Evolutionary conservation across 2,113 vertebrate genomes (phyloP).

Genomic region (Phaetusa simplex): DNA sequence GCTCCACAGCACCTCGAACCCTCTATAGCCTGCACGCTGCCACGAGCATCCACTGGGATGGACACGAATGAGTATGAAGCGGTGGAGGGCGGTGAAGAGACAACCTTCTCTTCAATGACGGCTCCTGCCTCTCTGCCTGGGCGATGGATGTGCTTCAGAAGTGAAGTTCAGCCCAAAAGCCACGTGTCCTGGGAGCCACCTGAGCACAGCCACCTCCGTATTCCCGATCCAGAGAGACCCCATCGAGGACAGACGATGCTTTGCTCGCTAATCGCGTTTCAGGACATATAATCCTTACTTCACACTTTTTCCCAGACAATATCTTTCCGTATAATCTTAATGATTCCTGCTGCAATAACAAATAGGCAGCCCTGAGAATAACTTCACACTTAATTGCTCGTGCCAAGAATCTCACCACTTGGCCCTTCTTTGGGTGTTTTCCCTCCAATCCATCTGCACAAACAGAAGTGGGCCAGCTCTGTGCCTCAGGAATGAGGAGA

Average conservation of each 20-base stretch:
- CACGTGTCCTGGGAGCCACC: neutral
- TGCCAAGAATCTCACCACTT: slow-evolving; percentile 75
- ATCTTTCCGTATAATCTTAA: slow-evolving; percentile 55
- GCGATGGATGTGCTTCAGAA: rapidly evolving
- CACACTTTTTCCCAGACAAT: slow-evolving; percentile 50
- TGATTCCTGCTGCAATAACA: slow-evolving; percentile 60
- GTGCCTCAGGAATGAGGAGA: slow-evolving; percentile 80
- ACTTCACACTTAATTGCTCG: slow-evolving; percentile 55
- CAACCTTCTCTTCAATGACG: rapidly evolving
- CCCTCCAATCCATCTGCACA: slow-evolving; percentile 83
- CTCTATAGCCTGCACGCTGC: rapidly evolving
- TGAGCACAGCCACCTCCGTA: rapidly evolving
- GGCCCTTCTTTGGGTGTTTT: slow-evolving; percentile 79
- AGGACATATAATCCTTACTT: slow-evolving; percentile 41
- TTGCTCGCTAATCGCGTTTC: neutral
- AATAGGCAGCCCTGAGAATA: slow-evolving; percentile 64
- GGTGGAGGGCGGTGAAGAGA: neutral
- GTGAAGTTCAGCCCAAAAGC: neutral
- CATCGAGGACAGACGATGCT: neutral
- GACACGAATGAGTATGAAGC: rapidly evolving
- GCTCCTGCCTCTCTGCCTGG: neutral
- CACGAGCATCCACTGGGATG: rapidly evolving
- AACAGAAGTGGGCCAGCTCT: slow-evolving; percentile 77
- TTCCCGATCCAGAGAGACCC: neutral
- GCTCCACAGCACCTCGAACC: neutral